Conservation (phyloP, 2,797 vertebrate genomes). For the Centropyge bicolor region DNA sequence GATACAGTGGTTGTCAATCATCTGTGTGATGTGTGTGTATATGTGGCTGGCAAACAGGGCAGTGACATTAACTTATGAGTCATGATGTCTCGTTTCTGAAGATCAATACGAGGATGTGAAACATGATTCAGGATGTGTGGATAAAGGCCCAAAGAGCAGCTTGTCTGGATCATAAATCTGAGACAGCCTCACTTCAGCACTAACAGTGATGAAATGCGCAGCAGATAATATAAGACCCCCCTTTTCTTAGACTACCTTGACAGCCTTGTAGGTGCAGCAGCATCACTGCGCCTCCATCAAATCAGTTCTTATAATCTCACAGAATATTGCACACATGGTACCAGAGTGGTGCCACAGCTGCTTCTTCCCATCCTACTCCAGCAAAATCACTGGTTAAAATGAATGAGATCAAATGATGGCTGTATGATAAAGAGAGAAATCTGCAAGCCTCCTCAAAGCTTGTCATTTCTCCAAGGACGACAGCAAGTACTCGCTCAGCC, state of each 20-base stretch:
- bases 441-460: conserved; percentile 48
- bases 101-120: conserved; percentile 45
- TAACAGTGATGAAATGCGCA: conserved; percentile 12
- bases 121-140: conserved; percentile 40
- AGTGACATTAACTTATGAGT: conserved; percentile 25
- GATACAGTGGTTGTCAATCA: neutral
- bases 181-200: conserved; percentile 16
- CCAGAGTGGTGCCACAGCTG: conserved; percentile 20
- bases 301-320: neutral
- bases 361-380: conserved; percentile 46
- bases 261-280: neutral
- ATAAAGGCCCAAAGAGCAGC: conserved; percentile 32
- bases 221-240: neutral
- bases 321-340: neutral
- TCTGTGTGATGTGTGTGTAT: too few relatives aligned
- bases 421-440: conserved; percentile 47
- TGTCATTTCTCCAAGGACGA: conserved; percentile 62
- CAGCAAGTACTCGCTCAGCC: conserved; percentile 22
- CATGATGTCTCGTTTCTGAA: conserved; percentile 13
- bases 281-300: neutral
- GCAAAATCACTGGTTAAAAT: conserved; percentile 40
- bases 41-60: neutral
- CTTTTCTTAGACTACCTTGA: neutral
- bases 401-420: conserved; percentile 46
- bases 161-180: conserved; percentile 51